Evolutionary conservation across 1,140 invertebrate species (phyloP), one percentile per base, ranked within the genome.

Genomic region (Drosophila micromelanica): DNA sequence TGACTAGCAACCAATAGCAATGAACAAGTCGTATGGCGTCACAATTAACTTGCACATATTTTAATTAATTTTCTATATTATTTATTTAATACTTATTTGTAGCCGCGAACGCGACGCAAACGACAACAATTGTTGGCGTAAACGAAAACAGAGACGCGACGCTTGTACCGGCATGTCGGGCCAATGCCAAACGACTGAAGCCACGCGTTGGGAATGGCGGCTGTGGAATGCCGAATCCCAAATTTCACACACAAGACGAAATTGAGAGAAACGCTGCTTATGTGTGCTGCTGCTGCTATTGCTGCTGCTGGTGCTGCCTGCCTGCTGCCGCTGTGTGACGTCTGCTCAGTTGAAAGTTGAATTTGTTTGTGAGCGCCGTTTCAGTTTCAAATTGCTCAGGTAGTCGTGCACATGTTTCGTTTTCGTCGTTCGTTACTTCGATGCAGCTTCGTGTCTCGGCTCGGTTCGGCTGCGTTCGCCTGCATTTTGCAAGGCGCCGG

Each of bases 151-250:
- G 20, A 32, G 37, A 59, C 56, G 67, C 82, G 76, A 49, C 61
- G 37, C 68, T 65, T 64, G 79, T 78, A 82, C 84, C 84, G 84
- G 84, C 84, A 87, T 89, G 80, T 79, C 78, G 78, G 73, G 71
- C 76, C 55, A 61, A 65, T 76, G 79, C 64, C 84, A 79, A 67
- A 60, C 78, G 79, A 89, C 82, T 86, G 81, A 86, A 78, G n/a
- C 32, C 7, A 61, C 37, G 57, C 65, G 56, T 38, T 55, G 48
- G 45, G 57, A 45, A 71, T 62, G 49, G 54, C 67, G 60, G 54
- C 76, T 57, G 71, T 73, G 80, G 57, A 75, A 76, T 78, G 61
- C 77, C 73, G 74, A 69, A 61, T 81, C 59, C 54, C 78, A 74
- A 68, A 59, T 23, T 32, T 51, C 62, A 69, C 73, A 69, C 46